phyloP scores from a whole-genome alignment of 2,113 vertebrate species.

The Cathartes aura region DNA sequence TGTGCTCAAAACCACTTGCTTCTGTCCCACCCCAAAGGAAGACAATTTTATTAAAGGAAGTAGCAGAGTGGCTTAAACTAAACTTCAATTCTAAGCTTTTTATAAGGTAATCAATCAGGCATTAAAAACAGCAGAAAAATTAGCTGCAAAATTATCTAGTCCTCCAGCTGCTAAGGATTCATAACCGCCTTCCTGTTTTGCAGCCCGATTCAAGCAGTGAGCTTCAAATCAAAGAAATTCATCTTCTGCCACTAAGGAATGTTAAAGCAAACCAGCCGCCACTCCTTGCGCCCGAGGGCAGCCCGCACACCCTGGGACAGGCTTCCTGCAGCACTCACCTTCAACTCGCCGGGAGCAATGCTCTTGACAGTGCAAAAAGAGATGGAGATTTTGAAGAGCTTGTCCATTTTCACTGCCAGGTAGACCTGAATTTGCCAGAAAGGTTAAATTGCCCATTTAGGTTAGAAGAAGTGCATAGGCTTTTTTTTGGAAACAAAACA shows the following conservation, averaged over 20 bases:
- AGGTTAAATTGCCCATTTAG: background rate
- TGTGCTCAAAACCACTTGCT: background rate
- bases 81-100: background rate
- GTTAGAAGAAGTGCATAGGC: background rate
- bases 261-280: background rate
- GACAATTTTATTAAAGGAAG: background rate
- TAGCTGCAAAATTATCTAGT: background rate
- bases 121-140: background rate
- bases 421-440: background rate
- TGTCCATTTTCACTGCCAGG: background rate
- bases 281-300: rapidly evolving
- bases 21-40: background rate
- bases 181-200: background rate
- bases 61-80: background rate
- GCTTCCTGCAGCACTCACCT: background rate
- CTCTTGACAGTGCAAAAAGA: background rate
- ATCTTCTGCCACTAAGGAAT: background rate
- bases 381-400: background rate
- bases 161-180: constrained; percentile 7
- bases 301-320: background rate
- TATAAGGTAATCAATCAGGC: background rate
- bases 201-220: background rate
- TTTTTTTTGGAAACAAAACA: no score
- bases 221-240: background rate
- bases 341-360: rapidly evolving